Evolutionary conservation across 2,113 vertebrate species (phyloP), one percentile per base, ranked within the genome.

Genomic region (Lonchura striata): DNA sequence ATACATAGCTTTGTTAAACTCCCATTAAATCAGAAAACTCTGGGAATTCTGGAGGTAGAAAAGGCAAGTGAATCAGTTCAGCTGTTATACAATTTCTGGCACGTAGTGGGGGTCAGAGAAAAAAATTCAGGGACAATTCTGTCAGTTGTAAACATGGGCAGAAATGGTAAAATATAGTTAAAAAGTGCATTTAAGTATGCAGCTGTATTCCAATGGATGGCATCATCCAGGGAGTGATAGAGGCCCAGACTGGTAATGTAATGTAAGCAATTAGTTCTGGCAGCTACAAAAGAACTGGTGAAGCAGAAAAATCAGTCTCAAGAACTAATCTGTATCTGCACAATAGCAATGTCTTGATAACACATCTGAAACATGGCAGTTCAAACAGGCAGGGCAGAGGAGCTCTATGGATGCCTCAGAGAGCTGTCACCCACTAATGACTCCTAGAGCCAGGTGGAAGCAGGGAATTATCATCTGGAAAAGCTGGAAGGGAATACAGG

Each of bases 201-300:
- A 96, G 94, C 92, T 94, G 96, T 95, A 95, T 95, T 93, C 91
- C 92, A 87, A 92, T 0, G 81, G 85, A 94, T 91, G 86, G 92
- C 92, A 95, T 95, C 91, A 96, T 96, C 92, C 64, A 72, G 79
- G 53, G 74, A 93, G 60, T 90, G 94, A 96, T 93, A 80, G 94
- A 93, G 82, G 89, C 92, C 61, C 78, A 93, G 89, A 93, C 10
- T 95, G 91, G 91, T 81, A 96, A 87, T 85, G 86, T 95, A 94
- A 96, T 95, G 92, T 85, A 95, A 93, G 96, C 96, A 96, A 97
- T 97, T 97, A 96, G 82, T 94, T 84, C 94, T 96, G 96, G 94
- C 95, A 96, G 93, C 93, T 82, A 95, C 95, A 97, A 97, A 96
- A 89, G 95, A 94, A 28, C 94, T 84, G 53, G 90, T 71, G 95